phyloP scores from a whole-genome alignment of 2,888 invertebrate species.

The Xestia ashworthii region DNA sequence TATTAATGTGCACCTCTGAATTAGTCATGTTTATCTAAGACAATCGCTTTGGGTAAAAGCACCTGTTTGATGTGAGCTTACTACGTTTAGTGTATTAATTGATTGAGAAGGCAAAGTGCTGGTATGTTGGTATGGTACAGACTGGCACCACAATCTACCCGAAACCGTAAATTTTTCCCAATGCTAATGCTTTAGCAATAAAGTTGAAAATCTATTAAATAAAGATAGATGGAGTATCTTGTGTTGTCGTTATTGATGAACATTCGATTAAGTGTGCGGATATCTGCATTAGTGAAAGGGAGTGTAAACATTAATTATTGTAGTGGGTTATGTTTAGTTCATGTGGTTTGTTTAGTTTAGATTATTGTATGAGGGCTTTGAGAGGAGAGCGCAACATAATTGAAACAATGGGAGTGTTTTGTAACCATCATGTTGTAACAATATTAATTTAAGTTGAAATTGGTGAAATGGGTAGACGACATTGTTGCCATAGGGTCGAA shows the following conservation, averaged over 20 bases:
- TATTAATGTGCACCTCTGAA: no score
- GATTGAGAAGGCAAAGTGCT: not conserved
- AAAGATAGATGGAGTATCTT: no score
- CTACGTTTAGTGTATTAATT: constrained; percentile 4
- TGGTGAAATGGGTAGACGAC: not conserved
- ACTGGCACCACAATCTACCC: no score
- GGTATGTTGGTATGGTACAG: not conserved
- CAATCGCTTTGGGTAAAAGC: constrained; percentile 6
- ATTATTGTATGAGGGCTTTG: constrained; percentile 10
- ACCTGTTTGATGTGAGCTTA: constrained; percentile 11
- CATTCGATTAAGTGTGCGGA: constrained; percentile 7
- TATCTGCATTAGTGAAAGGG: not conserved
- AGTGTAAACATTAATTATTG: constrained; percentile 21
- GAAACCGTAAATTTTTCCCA: no score
- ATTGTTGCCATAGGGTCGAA: not conserved
- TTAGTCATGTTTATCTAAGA: constrained; percentile 38
- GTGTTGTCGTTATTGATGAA: not conserved
- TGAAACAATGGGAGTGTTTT: not conserved
- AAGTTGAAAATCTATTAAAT: no score
- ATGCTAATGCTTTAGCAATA: no score
- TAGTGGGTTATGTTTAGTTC: constrained; percentile 15
- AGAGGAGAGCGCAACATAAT: not conserved
- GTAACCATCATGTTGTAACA: not conserved
- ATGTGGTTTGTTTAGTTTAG: not conserved
- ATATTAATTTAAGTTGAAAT: not conserved